Evolutionary conservation across 2,797 vertebrate genomes (phyloP), one percentile per base, ranked within the genome.

Genomic region (Trachurus trachurus): DNA sequence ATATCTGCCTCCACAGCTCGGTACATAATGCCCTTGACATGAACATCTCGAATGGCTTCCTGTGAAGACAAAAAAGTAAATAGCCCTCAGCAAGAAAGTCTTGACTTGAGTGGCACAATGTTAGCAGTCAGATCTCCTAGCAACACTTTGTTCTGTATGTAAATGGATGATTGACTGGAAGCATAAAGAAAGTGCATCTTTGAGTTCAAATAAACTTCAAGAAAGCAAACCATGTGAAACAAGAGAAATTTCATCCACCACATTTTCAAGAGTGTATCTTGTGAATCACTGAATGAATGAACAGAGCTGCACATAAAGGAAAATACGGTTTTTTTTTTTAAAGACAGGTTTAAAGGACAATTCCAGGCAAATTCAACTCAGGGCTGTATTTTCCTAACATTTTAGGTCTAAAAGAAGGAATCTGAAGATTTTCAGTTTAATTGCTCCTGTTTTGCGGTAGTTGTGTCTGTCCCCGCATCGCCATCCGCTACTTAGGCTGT

Each of bases 11-110:
- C 98, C 71, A 99, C 97, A 0, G 97, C 97, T 78, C 96, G 95
- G 90, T 99, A 99, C 97, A 99, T 96, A 62, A 98, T 98, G 73
- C 98, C 98, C 93, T 98, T 99, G 87, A 96, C 96, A 74, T 99
- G 98, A 76, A 99, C 98, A 22, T 99, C 98, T 92, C 98, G 94
- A 77, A 99, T 99, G 54, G 97, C 95, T 86, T 98, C 97, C 98
- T 99, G 94, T 58, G 56, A 91, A 87, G 52, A 78, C 66, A 89
- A 66, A 74, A 81, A 77, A 73, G 40, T 21, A 87, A 83, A 89
- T 80, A 87, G 64, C 37, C 39, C 29, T 82, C 60, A 92, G 87
- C 57, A 64, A 71, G 52, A 37, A 87, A 83, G 77, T 84, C 75
- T 49, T 44, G 78, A 78, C 73, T 74, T 78, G 56, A 84, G 52